Evolutionary conservation across 2,888 invertebrate genomes (phyloP), one percentile per base, ranked within the genome.

Genomic region (Drosophila robusta): DNA sequence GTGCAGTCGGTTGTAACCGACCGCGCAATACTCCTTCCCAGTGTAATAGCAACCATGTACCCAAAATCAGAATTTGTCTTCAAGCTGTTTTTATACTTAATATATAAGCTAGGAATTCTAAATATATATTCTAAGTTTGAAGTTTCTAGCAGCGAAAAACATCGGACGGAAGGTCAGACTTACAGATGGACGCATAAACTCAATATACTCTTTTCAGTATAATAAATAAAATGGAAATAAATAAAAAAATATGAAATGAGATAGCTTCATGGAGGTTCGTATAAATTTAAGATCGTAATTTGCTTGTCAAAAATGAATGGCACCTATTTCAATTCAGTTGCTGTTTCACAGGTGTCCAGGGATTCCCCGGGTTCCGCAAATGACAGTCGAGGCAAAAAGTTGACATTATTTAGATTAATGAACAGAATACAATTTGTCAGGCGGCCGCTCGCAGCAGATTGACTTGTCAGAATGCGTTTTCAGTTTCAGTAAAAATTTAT

Each of bases 391-490:
- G 51, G 36, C 64, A 75, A 78, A 75, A 75, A 78, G 70, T 63
- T 79, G 69, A 67, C 69, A 71, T 69, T 74, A 76, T 76, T 65
- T 71, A 76, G 70, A 77, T 79, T 65, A 74, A 79, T 75, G 76
- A 78, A 70, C 63, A 67, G 24, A 46, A 38, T 16, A 60, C 61
- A 63, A 42, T 50, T 46, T 72, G 55, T 39, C 62, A 49, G 58
- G 34, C 52, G 42, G 29, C 11, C 54, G 42, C 50, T 49, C 36
- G 36, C 63, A 50, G 12, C 46, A 50, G 50, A 68, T 65, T 62
- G 67, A 63, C 41, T 58, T 68, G 74, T 65, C 76, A 55, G 51
- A 81, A 52, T 70, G 44, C 39, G 41, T 65, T 76, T 55, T 49
- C 61, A 44, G 50, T 56, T 44, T 46, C 14, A 38, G 45, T 61